Conservation (phyloP, 1,140 invertebrate genomes). For the Euborellia annulipes region DNA sequence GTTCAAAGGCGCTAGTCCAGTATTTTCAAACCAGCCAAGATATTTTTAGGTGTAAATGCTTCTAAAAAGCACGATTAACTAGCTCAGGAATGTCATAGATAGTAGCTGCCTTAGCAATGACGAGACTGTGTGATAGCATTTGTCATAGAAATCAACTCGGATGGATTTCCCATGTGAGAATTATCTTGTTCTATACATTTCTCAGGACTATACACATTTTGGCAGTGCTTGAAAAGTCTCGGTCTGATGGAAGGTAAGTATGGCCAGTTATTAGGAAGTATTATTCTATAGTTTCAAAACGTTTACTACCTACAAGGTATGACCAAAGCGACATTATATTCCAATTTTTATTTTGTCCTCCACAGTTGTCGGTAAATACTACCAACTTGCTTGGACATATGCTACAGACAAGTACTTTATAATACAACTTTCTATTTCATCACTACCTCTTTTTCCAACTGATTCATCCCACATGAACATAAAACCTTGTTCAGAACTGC, state of each 20-base stretch:
- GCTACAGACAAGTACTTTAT: constrained; percentile 6
- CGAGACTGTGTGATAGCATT: too few relatives aligned
- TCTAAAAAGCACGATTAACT: too few relatives aligned
- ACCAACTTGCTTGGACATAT: not conserved
- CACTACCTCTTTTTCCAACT: constrained; percentile 8
- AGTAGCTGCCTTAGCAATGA: too few relatives aligned
- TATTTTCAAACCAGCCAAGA: too few relatives aligned
- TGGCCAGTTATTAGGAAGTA: constrained; percentile 15
- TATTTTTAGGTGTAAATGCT: too few relatives aligned
- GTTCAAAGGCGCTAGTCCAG: too few relatives aligned
- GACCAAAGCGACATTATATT: constrained; percentile 6
- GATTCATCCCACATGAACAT: constrained; percentile 13
- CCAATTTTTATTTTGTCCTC: constrained; percentile 15
- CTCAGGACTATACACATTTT: too few relatives aligned
- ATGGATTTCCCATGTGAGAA: too few relatives aligned
- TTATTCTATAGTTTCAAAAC: constrained; percentile 13
- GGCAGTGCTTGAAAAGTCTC: too few relatives aligned
- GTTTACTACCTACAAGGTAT: constrained; percentile 1
- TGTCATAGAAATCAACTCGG: too few relatives aligned
- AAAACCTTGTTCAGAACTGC: constrained; percentile 6
- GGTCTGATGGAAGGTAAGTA: constrained; percentile 17
- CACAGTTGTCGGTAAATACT: constrained; percentile 9
- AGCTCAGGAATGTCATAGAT: too few relatives aligned
- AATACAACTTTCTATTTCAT: constrained; percentile 11
- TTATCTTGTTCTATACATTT: too few relatives aligned